Percentiles rank a stretch among this genome's conserved stretches.
Conservation (phyloP, 2,797 vertebrate species). For the Clamator glandarius region DNA sequence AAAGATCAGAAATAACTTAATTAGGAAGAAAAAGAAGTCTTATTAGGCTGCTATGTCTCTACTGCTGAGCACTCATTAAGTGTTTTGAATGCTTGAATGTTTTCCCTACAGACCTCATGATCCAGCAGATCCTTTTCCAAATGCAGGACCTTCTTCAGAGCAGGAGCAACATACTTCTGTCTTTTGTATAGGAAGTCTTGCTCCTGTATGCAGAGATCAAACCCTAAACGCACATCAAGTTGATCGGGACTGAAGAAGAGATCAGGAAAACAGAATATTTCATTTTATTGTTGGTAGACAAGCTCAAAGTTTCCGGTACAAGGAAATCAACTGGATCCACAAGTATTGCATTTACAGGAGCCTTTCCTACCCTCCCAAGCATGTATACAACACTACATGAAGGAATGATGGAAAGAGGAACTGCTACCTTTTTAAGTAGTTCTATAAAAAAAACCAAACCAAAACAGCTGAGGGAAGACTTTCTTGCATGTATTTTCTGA, state of each 20-base stretch:
- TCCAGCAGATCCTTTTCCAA: slow-evolving; percentile 72
- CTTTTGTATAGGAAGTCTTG: slow-evolving; percentile 82
- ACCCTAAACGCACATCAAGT: slow-evolving; percentile 83
- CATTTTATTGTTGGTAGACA: not conserved
- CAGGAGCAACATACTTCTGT: slow-evolving; percentile 66
- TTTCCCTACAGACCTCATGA: slow-evolving; percentile 76
- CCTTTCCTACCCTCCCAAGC: not conserved
- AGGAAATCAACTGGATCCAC: not conserved
- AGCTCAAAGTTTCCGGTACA: not conserved
- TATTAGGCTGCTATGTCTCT: not conserved
- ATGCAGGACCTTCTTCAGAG: slow-evolving; percentile 80
- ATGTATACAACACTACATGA: not conserved
- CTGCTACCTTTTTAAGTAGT: not conserved
- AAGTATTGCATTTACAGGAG: not conserved
- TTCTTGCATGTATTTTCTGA: not conserved
- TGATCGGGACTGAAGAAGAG: slow-evolving; percentile 56
- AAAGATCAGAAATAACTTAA: not conserved
- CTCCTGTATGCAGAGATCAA: slow-evolving; percentile 81
- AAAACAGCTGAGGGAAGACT: not conserved
- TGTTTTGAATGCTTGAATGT: not conserved
- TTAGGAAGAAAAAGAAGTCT: not conserved
- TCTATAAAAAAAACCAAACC: not conserved
- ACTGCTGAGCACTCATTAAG: not conserved
- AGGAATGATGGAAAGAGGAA: not conserved
- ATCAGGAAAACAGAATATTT: not conserved